Evolutionary conservation across 2,888 invertebrate species (phyloP).

Genomic region (Punctoribates punctum): DNA sequence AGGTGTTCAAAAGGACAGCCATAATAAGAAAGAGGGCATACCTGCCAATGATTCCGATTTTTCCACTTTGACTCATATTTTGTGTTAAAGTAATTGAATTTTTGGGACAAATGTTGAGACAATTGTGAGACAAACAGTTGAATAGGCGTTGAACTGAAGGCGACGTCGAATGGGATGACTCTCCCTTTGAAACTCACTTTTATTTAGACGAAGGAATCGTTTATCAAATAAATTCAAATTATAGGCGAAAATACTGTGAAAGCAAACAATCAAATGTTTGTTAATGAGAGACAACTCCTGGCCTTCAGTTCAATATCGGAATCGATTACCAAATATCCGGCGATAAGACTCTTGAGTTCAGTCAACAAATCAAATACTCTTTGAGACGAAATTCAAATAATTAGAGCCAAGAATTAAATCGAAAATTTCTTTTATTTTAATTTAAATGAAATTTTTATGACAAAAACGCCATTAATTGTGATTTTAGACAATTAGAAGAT

Average conservation of each 20-base stretch:
- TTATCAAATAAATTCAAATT: background rate
- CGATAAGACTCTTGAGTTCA: background rate
- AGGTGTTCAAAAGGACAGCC: background rate
- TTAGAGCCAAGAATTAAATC: background rate
- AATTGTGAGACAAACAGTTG: too few species aligned
- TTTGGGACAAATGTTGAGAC: too few species aligned
- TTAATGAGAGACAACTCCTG: background rate
- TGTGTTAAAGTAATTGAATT: background rate
- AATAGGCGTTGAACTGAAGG: background rate
- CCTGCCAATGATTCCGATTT: conserved; percentile 48
- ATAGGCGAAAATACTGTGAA: background rate
- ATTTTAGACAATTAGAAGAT: background rate
- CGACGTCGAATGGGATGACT: background rate
- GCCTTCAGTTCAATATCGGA: background rate
- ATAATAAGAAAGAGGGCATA: conserved; percentile 32
- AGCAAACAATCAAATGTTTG: background rate
- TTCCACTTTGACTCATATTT: conserved; percentile 44
- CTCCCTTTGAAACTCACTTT: background rate
- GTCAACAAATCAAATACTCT: background rate
- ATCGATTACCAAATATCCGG: background rate
- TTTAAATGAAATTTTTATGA: background rate
- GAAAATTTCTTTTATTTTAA: background rate
- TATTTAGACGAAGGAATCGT: background rate
- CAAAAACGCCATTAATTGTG: background rate
- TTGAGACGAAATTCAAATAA: background rate